phyloP scores from a whole-genome alignment of 1,140 invertebrate species.

The Drosophila pandora region DNA sequence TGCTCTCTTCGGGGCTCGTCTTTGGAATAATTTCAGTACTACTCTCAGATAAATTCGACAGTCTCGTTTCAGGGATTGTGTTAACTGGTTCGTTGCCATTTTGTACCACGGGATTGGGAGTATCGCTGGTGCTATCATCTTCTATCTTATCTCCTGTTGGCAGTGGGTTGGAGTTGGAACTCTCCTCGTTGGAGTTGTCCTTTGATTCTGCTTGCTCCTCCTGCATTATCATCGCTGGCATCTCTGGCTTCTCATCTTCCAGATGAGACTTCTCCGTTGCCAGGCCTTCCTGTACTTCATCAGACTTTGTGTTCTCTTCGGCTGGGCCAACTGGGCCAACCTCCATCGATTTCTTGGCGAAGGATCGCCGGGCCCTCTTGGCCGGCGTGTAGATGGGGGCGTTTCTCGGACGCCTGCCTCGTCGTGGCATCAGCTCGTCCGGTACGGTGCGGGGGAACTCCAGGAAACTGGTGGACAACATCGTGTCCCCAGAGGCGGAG shows the following conservation, averaged over 20 bases:
- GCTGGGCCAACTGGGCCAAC: neutral
- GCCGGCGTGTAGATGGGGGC: conserved; percentile 14
- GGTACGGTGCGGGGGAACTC: conserved; percentile 33
- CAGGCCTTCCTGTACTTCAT: conserved; percentile 2
- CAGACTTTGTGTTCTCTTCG: conserved; percentile 14
- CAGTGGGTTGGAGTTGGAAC: neutral
- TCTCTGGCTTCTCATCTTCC: neutral
- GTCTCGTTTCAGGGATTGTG: neutral
- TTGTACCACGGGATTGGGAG: neutral
- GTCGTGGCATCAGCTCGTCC: conserved; percentile 4
- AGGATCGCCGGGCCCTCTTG: conserved; percentile 26
- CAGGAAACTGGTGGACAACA: neutral
- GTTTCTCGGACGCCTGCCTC: conserved; percentile 23
- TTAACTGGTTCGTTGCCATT: conserved; percentile 16
- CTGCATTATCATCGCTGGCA: too few relatives aligned
- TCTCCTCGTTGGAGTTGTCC: neutral
- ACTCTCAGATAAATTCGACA: neutral
- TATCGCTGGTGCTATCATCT: neutral
- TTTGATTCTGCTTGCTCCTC: neutral
- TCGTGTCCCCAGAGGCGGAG: neutral
- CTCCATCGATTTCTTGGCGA: conserved; percentile 3
- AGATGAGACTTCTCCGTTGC: conserved; percentile 2
- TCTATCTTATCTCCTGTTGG: neutral
- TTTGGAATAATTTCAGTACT: neutral
- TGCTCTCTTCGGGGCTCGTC: neutral